phyloP scores from a whole-genome alignment of 1,140 invertebrate species.

The Drosophila pandora region DNA sequence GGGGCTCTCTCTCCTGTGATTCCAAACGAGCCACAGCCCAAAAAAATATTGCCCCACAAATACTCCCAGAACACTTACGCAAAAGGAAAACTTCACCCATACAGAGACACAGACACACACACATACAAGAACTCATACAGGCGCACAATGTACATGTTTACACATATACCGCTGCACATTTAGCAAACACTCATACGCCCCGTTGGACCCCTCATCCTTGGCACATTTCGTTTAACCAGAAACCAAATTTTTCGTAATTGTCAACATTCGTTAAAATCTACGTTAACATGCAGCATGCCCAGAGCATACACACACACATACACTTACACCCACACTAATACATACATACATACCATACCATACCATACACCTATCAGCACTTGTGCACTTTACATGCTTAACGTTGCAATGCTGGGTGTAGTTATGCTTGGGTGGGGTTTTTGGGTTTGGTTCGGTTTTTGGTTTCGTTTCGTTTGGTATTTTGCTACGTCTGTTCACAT shows the following conservation, averaged over 20 bases:
- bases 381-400: slow-evolving; percentile 72
- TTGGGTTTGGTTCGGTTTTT: slow-evolving; percentile 24
- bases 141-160: background rate
- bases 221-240: slow-evolving; percentile 68
- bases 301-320: background rate
- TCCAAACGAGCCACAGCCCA: slow-evolving; percentile 72
- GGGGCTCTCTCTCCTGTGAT: slow-evolving; percentile 51
- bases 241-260: slow-evolving; percentile 81
- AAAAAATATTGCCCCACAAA: slow-evolving; percentile 57
- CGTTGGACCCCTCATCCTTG: slow-evolving; percentile 29
- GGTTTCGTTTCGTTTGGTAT: slow-evolving; percentile 63
- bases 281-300: slow-evolving; percentile 53
- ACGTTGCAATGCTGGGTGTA: slow-evolving; percentile 61
- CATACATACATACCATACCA: background rate
- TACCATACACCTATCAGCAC: slow-evolving; percentile 58
- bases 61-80: slow-evolving; percentile 35
- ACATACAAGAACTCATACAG: no score
- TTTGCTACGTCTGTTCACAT: slow-evolving; percentile 69
- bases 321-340: background rate
- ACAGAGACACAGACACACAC: slow-evolving; percentile 9
- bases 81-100: slow-evolving; percentile 29
- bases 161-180: slow-evolving; percentile 36
- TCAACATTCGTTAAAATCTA: slow-evolving; percentile 79
- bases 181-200: slow-evolving; percentile 51
- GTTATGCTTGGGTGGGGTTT: slow-evolving; percentile 39